Evolutionary conservation across 2,797 vertebrate genomes (phyloP).

Genomic region (Urophycis tenuis): DNA sequence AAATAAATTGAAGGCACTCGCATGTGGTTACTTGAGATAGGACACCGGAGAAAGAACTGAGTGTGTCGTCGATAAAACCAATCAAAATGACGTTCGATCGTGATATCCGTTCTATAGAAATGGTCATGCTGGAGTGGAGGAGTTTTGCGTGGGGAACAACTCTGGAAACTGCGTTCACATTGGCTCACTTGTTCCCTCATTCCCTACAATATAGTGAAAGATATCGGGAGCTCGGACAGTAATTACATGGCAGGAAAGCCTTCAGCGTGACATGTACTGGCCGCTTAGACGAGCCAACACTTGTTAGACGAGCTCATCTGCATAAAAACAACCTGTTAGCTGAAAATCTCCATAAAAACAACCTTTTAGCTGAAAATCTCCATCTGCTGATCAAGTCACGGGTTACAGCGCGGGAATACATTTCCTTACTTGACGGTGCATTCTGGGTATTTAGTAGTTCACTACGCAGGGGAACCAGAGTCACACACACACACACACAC

Average conservation of each 20-base stretch:
- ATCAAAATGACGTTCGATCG: neutral
- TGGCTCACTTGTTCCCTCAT: neutral
- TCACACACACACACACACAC: too few species aligned
- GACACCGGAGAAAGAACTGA: constrained; percentile 42
- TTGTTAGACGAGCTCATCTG: neutral
- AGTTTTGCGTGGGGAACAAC: constrained; percentile 12
- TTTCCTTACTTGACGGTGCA: too few species aligned
- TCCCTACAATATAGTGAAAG: neutral
- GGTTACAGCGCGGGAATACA: constrained; percentile 19
- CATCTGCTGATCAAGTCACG: too few species aligned
- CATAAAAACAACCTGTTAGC: neutral
- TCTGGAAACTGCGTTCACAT: neutral
- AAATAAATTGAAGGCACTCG: constrained; percentile 57
- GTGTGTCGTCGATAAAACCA: constrained; percentile 22
- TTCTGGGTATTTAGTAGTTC: constrained; percentile 4
- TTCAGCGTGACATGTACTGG: neutral
- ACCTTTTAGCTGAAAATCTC: neutral
- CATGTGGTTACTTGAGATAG: constrained; percentile 58
- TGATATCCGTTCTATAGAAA: neutral
- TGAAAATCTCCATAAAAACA: neutral
- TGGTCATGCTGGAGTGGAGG: constrained; percentile 28
- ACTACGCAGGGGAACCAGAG: too few species aligned
- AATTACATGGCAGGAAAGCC: neutral
- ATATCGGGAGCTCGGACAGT: neutral
- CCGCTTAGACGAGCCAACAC: too few species aligned